phyloP scores from a whole-genome alignment of 2,797 vertebrate genomes.

The Notolepis coatsorum region DNA sequence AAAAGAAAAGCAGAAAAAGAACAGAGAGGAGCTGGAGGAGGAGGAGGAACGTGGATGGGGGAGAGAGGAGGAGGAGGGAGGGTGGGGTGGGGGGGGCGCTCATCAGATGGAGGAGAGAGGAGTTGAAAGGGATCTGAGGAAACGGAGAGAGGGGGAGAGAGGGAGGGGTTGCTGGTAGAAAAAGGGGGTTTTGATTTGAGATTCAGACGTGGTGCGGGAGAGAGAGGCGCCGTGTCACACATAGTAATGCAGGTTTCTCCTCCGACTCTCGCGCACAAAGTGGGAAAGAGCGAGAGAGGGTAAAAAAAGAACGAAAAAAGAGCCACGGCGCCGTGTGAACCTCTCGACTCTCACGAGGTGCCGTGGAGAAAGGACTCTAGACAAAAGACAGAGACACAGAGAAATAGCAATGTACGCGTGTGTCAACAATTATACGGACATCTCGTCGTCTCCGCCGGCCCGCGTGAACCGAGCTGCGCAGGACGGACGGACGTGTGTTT shows the following conservation, averaged over 20 bases:
- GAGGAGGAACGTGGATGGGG: conserved; percentile 46
- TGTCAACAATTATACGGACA: conserved; percentile 70
- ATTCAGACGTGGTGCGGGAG: conserved; percentile 74
- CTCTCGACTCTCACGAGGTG: conserved; percentile 49
- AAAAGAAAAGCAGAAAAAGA: conserved; percentile 83
- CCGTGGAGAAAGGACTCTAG: conserved; percentile 29
- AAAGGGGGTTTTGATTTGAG: conserved; percentile 68
- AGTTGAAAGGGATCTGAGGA: conserved; percentile 33
- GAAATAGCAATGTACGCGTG: conserved; percentile 26
- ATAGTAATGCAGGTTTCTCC: conserved; percentile 57
- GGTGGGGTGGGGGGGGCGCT: too few relatives aligned
- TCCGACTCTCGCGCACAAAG: not conserved
- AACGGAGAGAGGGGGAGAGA: not conserved
- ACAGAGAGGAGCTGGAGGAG: too few relatives aligned
- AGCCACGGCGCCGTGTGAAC: conserved; percentile 61
- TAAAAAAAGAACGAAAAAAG: too few relatives aligned
- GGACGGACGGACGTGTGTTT: conserved; percentile 62
- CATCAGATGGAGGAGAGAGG: too few relatives aligned
- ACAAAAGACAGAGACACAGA: conserved; percentile 54
- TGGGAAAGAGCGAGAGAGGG: conserved; percentile 46
- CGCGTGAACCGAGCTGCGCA: conserved; percentile 43
- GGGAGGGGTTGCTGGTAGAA: conserved; percentile 64
- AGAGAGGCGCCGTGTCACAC: conserved; percentile 63
- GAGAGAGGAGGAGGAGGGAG: conserved; percentile 43
- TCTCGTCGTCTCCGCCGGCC: conserved; percentile 44